Conservation (phyloP, 1,140 invertebrate species). For the Proctacanthus coquilletti region DNA sequence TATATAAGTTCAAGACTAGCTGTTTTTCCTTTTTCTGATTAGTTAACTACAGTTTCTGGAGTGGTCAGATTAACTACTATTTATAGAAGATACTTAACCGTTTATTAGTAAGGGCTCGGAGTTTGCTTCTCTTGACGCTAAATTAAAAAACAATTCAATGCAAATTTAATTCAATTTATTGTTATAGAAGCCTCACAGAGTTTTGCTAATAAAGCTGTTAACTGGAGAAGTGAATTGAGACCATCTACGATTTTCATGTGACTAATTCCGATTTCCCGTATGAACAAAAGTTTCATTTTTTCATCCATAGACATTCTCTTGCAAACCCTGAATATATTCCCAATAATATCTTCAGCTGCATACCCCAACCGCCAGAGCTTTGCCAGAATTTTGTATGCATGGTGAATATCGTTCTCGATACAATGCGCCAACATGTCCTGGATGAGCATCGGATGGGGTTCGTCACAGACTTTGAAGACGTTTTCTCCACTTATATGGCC, state of each 20-base stretch:
- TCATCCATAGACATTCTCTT: slow-evolving; percentile 75
- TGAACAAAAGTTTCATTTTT: slow-evolving; percentile 68
- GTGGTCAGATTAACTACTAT: too few relatives aligned
- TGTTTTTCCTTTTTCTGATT: too few relatives aligned
- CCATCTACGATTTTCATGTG: slow-evolving; percentile 87
- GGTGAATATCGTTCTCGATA: slow-evolving; percentile 62
- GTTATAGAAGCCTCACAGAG: slow-evolving; percentile 39
- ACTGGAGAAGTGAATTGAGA: slow-evolving; percentile 70
- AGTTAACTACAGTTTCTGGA: too few relatives aligned
- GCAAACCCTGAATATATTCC: slow-evolving; percentile 84
- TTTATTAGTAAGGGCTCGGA: too few relatives aligned
- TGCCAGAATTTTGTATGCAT: slow-evolving; percentile 75
- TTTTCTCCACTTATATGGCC: slow-evolving; percentile 80
- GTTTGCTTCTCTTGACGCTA: too few relatives aligned
- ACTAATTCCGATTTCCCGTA: slow-evolving; percentile 87
- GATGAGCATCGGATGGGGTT: slow-evolving; percentile 90
- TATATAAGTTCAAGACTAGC: too few relatives aligned
- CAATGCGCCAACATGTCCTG: slow-evolving; percentile 86
- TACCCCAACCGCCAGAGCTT: slow-evolving; percentile 89
- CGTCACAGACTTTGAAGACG: slow-evolving; percentile 99
- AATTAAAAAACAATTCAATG: too few relatives aligned
- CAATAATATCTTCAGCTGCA: slow-evolving; percentile 90
- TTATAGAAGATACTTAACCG: too few relatives aligned
- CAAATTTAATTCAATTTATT: background rate
- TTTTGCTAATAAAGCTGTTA: slow-evolving; percentile 73